Evolutionary conservation across 2,888 invertebrate genomes (phyloP).

Genomic region (Euplexia lucipara): DNA sequence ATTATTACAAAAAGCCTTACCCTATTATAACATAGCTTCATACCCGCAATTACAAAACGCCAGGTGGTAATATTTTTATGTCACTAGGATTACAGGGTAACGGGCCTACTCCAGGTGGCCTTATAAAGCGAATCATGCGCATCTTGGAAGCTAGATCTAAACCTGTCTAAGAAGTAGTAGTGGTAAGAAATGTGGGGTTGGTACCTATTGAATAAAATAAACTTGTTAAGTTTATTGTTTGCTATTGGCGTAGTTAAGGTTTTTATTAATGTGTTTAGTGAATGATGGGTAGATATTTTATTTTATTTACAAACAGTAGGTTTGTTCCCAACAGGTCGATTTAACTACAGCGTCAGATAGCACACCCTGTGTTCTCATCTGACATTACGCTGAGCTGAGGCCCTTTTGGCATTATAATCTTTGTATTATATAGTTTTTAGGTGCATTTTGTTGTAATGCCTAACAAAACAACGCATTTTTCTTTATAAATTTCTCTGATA

Average conservation of each 20-base stretch:
- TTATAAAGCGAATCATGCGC: constrained; percentile 24
- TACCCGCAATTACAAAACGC: constrained; percentile 62
- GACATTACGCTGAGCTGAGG: no score
- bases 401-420: no score
- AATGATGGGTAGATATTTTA: background rate
- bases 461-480: no score
- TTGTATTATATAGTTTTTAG: no score
- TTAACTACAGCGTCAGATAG: no score
- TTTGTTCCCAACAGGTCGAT: no score
- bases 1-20: background rate
- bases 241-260: background rate
- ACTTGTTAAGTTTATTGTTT: constrained; percentile 18
- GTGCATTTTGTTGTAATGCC: no score
- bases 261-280: background rate
- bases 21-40: constrained; percentile 49
- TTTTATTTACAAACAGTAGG: no score
- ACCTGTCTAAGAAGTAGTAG: no score
- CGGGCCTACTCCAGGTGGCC: constrained; percentile 68
- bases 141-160: constrained; percentile 47
- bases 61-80: constrained; percentile 85
- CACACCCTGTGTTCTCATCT: no score
- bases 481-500: no score
- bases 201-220: background rate
- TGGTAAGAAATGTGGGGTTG: constrained; percentile 15
- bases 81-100: constrained; percentile 86